Base-by-base conservation (phyloP, 1,140 invertebrate species). In the Drosophila ohnishii region DNA sequence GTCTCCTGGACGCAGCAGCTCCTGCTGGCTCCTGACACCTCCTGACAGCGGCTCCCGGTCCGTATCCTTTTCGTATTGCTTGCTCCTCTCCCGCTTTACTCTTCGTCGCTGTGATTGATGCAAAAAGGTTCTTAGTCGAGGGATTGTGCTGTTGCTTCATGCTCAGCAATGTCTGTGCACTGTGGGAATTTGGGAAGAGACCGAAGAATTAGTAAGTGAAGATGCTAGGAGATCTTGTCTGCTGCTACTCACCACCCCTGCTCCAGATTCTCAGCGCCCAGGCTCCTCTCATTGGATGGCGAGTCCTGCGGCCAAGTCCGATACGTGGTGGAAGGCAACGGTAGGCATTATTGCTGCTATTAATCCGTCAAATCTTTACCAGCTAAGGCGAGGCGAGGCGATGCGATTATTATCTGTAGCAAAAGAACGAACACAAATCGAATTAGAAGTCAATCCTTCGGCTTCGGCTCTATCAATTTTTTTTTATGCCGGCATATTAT, bases 81-180 rank as follows among this genome's bases (percentile, higher is more conserved):
- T 32, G 40, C 37, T 59, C 25, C 44, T 35, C 22, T 66, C 10
- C 59, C 30, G 32, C 58, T 74, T 4, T 53, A 22, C 32, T 34
- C n/a, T 22, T 50, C 22, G 61, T 30, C 13, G 45, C 45, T 56
- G 42, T 45, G 42, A 47, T 40, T 51, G 60, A 19, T 66, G 69
- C 22, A 35, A 59, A 59, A 71, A 13, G 56, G 22, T 30, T 71
- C 42, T 39, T 72, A 56, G 39, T 72, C 44, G 53, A 72, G 44
- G 69, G 44, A 72, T 71, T 59, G 19, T 71, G 66, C 53, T 71
- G 69, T 60, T 76, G 73, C 63, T 76, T 76, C 73, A 76, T 76
- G 62, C 73, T 76, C 63, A 65, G 73, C 73, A 76, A 76, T 76
- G 61, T 76, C 64, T 53, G 37, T 59, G 47, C 53, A 47, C 57